Conservation (phyloP, 2,113 vertebrate genomes). For the Strix uralensis region DNA sequence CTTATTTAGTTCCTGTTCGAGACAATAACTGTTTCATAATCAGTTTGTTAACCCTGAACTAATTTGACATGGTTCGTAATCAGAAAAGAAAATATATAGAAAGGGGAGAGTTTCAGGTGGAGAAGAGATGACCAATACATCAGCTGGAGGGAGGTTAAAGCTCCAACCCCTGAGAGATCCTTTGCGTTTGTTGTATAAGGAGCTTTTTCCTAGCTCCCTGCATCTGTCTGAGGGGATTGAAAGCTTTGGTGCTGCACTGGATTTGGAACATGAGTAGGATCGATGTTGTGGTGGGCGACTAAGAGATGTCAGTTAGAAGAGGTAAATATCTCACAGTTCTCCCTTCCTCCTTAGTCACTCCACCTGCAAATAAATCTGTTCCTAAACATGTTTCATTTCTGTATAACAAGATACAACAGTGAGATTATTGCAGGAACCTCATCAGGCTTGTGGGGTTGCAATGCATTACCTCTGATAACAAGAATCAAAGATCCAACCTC, state of each 20-base stretch:
- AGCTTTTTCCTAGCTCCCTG: neutral
- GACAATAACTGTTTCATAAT: neutral
- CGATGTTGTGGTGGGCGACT: neutral
- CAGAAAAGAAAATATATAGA: neutral
- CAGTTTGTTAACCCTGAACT: neutral
- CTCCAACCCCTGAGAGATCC: neutral
- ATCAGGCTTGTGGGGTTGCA: neutral
- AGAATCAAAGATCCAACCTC: conserved; percentile 1
- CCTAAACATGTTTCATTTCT: conserved; percentile 55
- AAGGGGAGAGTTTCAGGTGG: neutral
- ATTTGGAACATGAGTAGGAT: neutral
- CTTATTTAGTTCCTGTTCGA: neutral
- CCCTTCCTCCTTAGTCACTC: neutral
- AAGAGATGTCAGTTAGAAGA: neutral
- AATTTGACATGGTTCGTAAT: neutral
- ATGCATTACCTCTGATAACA: neutral
- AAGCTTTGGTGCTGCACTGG: neutral
- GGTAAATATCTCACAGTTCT: neutral
- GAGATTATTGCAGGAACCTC: conserved; percentile 44
- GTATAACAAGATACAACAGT: conserved; percentile 46
- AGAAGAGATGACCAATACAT: neutral
- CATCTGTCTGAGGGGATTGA: neutral
- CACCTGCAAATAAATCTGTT: conserved; percentile 9
- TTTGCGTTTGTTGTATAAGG: neutral
- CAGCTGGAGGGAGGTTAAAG: neutral